phyloP scores from a whole-genome alignment of 2,113 vertebrate species.

The Phainopepla nitens region DNA sequence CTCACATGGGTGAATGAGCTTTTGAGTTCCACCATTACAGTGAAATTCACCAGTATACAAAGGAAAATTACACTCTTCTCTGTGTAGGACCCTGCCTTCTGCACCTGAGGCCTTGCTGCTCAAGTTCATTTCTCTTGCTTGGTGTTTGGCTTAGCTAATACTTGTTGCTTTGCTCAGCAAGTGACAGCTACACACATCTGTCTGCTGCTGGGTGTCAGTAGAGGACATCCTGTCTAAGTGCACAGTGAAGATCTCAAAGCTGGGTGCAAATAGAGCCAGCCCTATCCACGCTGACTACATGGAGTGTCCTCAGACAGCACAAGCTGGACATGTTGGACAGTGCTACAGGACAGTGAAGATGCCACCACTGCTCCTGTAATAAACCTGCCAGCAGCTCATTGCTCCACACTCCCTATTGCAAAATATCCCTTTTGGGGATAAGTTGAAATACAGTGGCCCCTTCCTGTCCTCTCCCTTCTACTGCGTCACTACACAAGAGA shows the following conservation, averaged over 20 bases:
- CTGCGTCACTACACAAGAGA: fast-evolving
- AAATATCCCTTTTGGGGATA: not conserved
- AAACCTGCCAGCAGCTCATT: not conserved
- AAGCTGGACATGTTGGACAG: not conserved
- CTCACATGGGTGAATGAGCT: not conserved
- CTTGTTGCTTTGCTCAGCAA: not conserved
- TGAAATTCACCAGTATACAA: not conserved
- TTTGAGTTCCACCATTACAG: not conserved
- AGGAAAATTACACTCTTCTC: not conserved
- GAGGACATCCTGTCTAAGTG: not conserved
- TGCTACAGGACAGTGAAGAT: not conserved
- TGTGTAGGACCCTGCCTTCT: not conserved
- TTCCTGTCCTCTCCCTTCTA: not conserved
- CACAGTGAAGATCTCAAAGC: not conserved
- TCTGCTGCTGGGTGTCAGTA: not conserved
- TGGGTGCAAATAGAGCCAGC: not conserved
- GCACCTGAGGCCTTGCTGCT: not conserved
- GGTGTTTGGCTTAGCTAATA: not conserved
- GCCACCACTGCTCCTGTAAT: not conserved
- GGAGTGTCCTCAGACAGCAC: not conserved
- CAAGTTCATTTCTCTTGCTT: not conserved
- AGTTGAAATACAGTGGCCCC: not conserved
- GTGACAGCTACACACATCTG: not conserved
- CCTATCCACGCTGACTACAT: too few relatives aligned
- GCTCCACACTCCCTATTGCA: not conserved